phyloP scores from a whole-genome alignment of 2,113 vertebrate genomes.

The Dicerorhinus sumatrensis region DNA sequence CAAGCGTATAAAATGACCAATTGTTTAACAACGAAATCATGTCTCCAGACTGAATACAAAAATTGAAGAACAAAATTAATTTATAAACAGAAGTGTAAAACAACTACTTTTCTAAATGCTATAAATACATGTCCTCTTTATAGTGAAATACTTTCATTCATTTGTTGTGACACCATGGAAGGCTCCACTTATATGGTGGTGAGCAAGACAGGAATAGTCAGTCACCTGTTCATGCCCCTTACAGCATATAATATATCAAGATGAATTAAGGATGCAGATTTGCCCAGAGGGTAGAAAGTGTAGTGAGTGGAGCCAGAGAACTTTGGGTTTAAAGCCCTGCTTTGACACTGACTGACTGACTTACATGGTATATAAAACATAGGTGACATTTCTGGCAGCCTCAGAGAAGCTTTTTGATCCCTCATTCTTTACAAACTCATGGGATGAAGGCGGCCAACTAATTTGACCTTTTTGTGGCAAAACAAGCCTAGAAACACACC shows the following conservation, averaged over 20 bases:
- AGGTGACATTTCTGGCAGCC: slow-evolving; percentile 71
- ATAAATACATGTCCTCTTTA: background rate
- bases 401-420: background rate
- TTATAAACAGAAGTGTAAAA: background rate
- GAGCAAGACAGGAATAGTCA: background rate
- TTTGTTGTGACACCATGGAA: background rate
- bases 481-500: slow-evolving; percentile 62
- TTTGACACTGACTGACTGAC: slow-evolving; percentile 39
- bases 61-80: background rate
- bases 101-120: background rate
- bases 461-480: slow-evolving; percentile 79
- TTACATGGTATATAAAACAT: background rate
- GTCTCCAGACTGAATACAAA: background rate
- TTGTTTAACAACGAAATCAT: background rate
- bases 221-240: background rate
- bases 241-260: background rate
- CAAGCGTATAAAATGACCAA: background rate
- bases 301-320: background rate
- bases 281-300: background rate
- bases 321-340: background rate
- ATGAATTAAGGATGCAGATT: slow-evolving; percentile 29
- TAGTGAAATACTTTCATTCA: background rate
- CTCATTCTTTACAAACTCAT: background rate
- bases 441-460: slow-evolving; percentile 63
- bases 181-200: background rate